Evolutionary conservation across 2,797 vertebrate species (phyloP).

Genomic region (Gadopsis bispinosus): DNA sequence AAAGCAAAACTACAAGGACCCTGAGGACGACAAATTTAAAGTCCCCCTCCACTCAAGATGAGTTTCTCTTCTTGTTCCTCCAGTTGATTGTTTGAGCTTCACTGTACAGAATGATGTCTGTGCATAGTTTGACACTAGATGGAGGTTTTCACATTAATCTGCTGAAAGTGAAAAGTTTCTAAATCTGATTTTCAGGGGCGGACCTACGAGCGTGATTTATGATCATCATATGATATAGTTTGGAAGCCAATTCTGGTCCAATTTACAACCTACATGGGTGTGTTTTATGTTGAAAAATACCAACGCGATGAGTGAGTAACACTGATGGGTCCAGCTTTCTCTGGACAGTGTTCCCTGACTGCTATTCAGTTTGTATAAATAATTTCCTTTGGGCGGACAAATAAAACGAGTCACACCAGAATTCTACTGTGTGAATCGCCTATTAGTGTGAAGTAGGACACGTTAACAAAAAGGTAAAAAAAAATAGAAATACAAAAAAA

Average conservation of each 20-base stretch:
- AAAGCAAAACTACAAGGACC: neutral
- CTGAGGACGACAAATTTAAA: neutral
- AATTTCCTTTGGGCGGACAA: conserved; percentile 12
- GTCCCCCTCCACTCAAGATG: no score
- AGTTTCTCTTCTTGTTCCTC: no score
- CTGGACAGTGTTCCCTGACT: conserved; percentile 16
- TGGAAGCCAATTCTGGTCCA: no score
- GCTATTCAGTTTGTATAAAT: conserved; percentile 29
- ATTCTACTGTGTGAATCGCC: neutral
- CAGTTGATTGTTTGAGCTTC: no score
- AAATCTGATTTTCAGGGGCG: no score
- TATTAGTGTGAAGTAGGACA: neutral
- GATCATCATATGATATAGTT: no score
- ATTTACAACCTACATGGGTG: neutral
- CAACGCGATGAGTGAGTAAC: conserved; percentile 1
- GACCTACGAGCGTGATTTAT: no score
- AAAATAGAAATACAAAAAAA: neutral
- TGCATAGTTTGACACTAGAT: no score
- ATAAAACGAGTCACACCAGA: neutral
- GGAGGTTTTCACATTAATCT: no score
- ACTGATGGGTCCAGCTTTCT: neutral
- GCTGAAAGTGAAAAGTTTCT: no score
- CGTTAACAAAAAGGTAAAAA: neutral
- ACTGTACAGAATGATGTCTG: no score
- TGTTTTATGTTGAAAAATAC: conserved; percentile 1